Conservation (phyloP, 2,113 vertebrate species). For the Chaetops frenatus region DNA sequence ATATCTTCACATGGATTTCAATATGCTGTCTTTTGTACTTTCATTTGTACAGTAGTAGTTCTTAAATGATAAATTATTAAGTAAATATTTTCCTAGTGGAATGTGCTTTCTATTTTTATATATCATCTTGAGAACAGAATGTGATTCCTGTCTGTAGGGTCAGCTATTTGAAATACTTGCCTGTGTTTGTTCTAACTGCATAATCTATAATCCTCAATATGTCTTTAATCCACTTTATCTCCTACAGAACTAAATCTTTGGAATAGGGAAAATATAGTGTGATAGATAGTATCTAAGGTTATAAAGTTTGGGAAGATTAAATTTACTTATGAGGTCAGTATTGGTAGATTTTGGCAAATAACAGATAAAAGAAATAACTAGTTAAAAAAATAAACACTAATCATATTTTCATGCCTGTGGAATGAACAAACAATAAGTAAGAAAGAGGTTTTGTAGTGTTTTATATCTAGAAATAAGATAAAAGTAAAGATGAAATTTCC, state of each 20-base stretch:
- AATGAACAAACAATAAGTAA: slow-evolving; percentile 19
- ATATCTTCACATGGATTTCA: background rate
- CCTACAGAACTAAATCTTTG: background rate
- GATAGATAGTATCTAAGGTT: background rate
- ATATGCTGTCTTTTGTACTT: background rate
- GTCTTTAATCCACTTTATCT: slow-evolving; percentile 54
- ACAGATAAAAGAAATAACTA: background rate
- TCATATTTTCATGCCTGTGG: background rate
- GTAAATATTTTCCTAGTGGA: slow-evolving; percentile 46
- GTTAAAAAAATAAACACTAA: background rate
- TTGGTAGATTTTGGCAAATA: slow-evolving; percentile 24
- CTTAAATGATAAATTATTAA: slow-evolving; percentile 55
- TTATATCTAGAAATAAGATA: background rate
- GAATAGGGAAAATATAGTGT: background rate
- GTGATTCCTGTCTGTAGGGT: slow-evolving; percentile 37
- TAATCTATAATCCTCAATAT: slow-evolving; percentile 55
- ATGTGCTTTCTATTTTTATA: slow-evolving; percentile 59
- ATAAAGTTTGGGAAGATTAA: background rate
- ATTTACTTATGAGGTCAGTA: background rate
- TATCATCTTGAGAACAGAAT: slow-evolving; percentile 47
- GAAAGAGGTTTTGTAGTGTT: background rate
- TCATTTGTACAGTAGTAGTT: slow-evolving; percentile 12
- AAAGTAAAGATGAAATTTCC: slow-evolving; percentile 23
- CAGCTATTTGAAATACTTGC: slow-evolving; percentile 31
- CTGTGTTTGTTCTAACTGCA: slow-evolving; percentile 27